Conservation (phyloP, 2,113 vertebrate species). For the Asarcornis scutulata region DNA sequence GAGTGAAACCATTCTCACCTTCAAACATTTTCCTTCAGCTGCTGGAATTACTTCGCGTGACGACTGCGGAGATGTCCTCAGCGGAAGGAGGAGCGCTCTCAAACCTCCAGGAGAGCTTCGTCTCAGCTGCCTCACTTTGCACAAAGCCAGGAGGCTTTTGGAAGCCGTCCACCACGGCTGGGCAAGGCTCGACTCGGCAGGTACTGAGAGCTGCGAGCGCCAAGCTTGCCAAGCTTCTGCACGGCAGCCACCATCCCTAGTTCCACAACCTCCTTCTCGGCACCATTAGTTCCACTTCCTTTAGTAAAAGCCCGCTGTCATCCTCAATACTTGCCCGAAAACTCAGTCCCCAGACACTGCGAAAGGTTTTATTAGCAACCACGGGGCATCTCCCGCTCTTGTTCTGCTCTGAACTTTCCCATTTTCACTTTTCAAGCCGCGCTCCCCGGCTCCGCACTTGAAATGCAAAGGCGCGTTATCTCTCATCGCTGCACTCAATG, state of each 20-base stretch:
- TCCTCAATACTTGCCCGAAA: neutral
- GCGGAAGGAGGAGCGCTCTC: neutral
- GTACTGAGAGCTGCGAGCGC: neutral
- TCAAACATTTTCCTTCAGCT: neutral
- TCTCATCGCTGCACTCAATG: neutral
- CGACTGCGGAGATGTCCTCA: neutral
- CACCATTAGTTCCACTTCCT: rapidly evolving
- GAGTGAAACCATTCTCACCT: neutral
- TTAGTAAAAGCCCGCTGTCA: neutral
- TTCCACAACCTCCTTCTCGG: neutral
- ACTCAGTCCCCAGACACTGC: neutral
- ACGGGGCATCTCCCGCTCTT: rapidly evolving
- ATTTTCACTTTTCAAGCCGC: neutral
- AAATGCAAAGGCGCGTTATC: neutral
- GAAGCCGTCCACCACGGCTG: rapidly evolving
- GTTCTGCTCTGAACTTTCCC: neutral
- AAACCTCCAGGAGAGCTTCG: neutral
- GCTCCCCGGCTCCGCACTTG: neutral
- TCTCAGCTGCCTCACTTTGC: rapidly evolving
- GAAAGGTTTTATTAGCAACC: neutral
- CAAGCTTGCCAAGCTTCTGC: neutral
- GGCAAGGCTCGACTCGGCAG: neutral
- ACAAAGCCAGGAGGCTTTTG: neutral
- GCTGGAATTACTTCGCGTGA: neutral
- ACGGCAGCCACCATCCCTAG: rapidly evolving